Base-by-base conservation (phyloP, 1,140 invertebrate species). In the Myzus persicae region DNA sequence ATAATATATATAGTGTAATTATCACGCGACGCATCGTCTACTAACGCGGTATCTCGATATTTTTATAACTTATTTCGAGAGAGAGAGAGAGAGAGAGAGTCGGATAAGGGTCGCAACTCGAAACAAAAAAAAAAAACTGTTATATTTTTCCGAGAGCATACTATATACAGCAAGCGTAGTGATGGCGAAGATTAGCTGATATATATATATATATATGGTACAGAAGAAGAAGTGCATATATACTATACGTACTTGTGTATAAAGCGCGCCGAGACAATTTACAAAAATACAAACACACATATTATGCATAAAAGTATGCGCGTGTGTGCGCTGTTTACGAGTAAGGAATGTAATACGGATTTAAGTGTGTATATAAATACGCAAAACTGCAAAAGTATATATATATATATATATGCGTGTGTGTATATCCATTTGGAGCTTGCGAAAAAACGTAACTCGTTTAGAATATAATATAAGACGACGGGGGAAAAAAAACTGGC, bases 321-420 rank as follows among this genome's bases (percentile, higher is more conserved):
- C 2, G 22, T 31, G 40, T 42, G 40, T 42, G 40, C 11, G 40
- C 82, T 85, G 40, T 85, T 85, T 85, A 85, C 82, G 82, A 85
- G 82, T 42, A 42, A 40, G 40, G 40, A 85, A 48, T 48, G 84
- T 87, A 44, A 88, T 48, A 36, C 85, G 42, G 85, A 88, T 88
- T 88, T 88, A 48, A 88, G 31, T 85, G 81, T 40, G 81, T 36
- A 48, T 84, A 85, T 81, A 81, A 36, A 38, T 81, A 81, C 38
- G 1, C 48, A n/a, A n/a, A n/a, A n/a, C n/a, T n/a, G n/a, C n/a
- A n/a, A n/a, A n/a, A n/a, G n/a, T n/a, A n/a, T n/a, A 51, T 51
- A 18, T 48, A 48, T 48, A 48, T 48, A 48, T 18, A 48, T 18
- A 7, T n/a, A 5, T n/a, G 31, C n/a, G 5, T 67, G 3, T 31